Evolutionary conservation across 37 sponge, comb jelly and placozoan species (phyloP).

Genomic region (Diacarnus erythraeanus): DNA sequence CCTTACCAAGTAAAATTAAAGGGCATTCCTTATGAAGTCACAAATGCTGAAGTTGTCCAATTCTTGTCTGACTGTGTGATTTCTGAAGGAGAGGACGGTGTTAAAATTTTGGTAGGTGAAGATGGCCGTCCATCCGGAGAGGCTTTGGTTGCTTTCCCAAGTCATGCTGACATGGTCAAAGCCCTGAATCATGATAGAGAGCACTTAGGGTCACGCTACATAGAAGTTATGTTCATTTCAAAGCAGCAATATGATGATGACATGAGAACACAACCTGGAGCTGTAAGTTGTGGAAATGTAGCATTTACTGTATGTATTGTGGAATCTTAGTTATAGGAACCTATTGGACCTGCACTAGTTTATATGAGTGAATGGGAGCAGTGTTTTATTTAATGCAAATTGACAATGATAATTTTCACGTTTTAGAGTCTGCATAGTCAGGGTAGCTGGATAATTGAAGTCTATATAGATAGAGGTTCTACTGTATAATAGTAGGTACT

Average conservation of each 20-base stretch:
- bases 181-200: constrained; percentile 45
- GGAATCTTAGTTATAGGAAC: no score
- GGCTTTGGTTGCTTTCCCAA: constrained; percentile 46
- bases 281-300: no score
- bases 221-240: constrained; percentile 45
- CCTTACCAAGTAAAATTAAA: constrained; percentile 45
- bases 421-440: no score
- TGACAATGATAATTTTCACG: no score
- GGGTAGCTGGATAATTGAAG: no score
- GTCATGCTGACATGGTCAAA: constrained; percentile 44
- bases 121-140: constrained; percentile 74
- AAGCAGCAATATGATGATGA: constrained; percentile 50
- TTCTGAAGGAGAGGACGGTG: constrained; percentile 37
- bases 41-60: constrained; percentile 47
- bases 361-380: no score
- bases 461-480: no score
- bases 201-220: constrained; percentile 60
- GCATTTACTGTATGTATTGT: no score
- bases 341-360: no score
- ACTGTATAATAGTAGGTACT: no score
- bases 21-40: constrained; percentile 75
- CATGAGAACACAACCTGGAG: constrained; percentile 23
- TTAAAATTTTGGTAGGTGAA: constrained; percentile 44
- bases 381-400: no score
- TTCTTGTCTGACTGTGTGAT: constrained; percentile 63